Conservation (phyloP, 2,113 vertebrate species). For the Istiophorus platypterus region DNA sequence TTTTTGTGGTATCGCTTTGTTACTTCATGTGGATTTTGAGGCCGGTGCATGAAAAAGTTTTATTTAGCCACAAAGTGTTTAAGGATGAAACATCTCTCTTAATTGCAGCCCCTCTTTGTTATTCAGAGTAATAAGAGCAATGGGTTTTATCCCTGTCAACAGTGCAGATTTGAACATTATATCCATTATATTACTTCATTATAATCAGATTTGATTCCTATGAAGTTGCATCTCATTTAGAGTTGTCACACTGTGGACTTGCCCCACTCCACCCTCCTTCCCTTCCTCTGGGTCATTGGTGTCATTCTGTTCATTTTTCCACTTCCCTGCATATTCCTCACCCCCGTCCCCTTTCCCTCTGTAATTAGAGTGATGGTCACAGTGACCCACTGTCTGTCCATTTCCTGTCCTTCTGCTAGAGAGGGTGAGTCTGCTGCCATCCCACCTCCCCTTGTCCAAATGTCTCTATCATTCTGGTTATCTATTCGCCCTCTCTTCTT, state of each 20-base stretch:
- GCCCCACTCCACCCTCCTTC: neutral
- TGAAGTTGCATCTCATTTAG: neutral
- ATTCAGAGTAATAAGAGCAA: neutral
- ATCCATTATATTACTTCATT: neutral
- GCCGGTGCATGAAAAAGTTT: neutral
- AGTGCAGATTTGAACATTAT: neutral
- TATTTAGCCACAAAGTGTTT: neutral
- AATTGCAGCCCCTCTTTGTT: neutral
- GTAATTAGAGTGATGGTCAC: neutral
- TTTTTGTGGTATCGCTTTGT: neutral
- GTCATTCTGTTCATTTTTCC: neutral
- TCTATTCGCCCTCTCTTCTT: neutral
- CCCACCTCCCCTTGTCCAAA: neutral
- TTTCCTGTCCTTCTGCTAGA: neutral
- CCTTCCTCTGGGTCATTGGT: neutral
- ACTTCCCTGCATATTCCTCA: neutral
- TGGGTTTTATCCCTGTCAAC: neutral
- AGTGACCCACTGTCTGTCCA: constrained; percentile 16
- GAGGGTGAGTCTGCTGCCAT: neutral
- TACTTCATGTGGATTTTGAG: neutral
- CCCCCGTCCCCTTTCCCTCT: constrained; percentile 3
- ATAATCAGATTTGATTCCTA: neutral
- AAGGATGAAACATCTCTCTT: neutral
- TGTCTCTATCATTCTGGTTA: neutral
- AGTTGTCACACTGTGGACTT: constrained; percentile 8